Conservation (phyloP, 1,140 invertebrate species). For the Andricus grossulariae region DNA sequence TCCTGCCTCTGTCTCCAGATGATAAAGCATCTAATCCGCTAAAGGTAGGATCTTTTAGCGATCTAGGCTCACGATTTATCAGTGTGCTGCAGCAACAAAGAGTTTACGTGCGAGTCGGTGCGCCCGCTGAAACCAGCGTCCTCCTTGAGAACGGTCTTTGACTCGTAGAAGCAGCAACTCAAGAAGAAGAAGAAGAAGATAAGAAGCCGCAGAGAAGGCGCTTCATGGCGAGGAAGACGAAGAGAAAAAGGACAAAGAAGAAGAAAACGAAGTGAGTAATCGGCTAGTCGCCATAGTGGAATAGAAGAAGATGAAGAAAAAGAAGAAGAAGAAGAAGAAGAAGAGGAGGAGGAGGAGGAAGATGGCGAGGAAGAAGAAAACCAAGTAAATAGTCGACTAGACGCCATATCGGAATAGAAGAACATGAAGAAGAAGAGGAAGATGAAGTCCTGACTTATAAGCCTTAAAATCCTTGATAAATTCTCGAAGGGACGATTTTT, state of each 20-base stretch:
- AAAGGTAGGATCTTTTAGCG: conserved; percentile 17
- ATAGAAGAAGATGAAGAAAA: background rate
- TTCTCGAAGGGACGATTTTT: too few relatives aligned
- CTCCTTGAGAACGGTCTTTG: conserved; percentile 77
- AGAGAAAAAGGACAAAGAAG: conserved; percentile 41
- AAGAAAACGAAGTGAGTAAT: conserved; percentile 21
- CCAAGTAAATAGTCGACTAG: too few relatives aligned
- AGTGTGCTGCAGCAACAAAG: conserved; percentile 35
- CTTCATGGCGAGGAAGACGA: background rate
- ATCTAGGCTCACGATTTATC: conserved; percentile 23
- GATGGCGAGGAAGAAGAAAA: too few relatives aligned
- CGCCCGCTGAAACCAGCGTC: conserved; percentile 60
- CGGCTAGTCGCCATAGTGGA: background rate
- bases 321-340: too few relatives aligned
- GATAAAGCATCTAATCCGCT: conserved; percentile 26
- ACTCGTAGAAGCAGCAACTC: conserved; percentile 63
- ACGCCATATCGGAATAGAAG: too few relatives aligned
- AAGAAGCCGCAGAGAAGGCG: conserved; percentile 33
- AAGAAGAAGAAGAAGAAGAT: conserved; percentile 38
- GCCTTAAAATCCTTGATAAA: too few relatives aligned
- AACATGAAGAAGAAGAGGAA: too few relatives aligned
- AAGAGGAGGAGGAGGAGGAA: too few relatives aligned
- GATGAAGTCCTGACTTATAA: too few relatives aligned
- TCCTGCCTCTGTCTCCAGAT: conserved; percentile 6
- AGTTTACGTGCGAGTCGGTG: conserved; percentile 37